phyloP scores from a whole-genome alignment of 2,888 invertebrate genomes.

The Ormyrus rosae region DNA sequence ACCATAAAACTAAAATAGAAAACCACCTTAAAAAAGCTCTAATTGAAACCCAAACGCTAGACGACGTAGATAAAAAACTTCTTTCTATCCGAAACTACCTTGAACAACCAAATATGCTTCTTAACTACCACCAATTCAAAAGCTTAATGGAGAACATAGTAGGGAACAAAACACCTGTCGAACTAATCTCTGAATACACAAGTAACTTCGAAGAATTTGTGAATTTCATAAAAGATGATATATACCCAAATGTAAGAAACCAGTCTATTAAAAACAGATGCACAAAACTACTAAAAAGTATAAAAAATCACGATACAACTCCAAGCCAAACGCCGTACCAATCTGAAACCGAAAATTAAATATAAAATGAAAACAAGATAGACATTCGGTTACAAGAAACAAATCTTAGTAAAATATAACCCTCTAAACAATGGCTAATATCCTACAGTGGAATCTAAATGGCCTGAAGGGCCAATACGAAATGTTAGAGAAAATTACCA shows the following conservation, averaged over 20 bases:
- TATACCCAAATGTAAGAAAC: not conserved
- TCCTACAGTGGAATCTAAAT: not conserved
- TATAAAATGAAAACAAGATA: not conserved
- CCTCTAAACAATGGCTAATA: not conserved
- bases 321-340: no score
- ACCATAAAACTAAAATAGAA: not conserved
- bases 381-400: no score
- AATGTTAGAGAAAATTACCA: not conserved
- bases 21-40: not conserved
- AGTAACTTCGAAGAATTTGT: no score
- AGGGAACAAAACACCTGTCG: not conserved
- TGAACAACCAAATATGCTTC: not conserved
- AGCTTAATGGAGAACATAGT: not conserved
- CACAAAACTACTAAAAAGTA: no score
- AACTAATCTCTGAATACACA: not conserved
- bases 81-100: not conserved
- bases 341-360: not conserved
- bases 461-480: not conserved
- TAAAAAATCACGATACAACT: no score
- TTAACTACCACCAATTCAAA: constrained; percentile 22
- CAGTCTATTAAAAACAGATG: not conserved
- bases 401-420: no score
- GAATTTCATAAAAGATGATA: no score
- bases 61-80: constrained; percentile 1
- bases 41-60: not conserved